These are phyloP conservation scores for Desmodus rotundus DNA, from an alignment of 2,113 vertebrate species.

Conservation along the genomic window DNA sequence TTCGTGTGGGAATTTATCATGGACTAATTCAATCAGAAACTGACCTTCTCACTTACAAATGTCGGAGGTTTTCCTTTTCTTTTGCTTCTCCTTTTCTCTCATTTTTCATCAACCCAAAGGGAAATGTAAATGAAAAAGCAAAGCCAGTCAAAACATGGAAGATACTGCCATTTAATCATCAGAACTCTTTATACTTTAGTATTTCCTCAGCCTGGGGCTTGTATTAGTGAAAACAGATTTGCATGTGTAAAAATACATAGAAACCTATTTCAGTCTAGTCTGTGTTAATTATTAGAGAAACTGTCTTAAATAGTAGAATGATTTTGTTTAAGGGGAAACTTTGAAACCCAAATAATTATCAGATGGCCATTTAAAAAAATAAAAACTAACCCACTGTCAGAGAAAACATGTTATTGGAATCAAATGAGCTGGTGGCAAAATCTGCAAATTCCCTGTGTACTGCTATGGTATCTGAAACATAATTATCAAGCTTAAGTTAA, in stretches of 20 bases:
- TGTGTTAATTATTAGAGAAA: conserved; percentile 47
- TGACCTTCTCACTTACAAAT: not conserved
- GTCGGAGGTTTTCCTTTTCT: not conserved
- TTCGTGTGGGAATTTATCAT: not conserved
- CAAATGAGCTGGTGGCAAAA: conserved; percentile 70
- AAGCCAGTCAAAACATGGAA: not conserved
- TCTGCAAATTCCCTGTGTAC: conserved; percentile 67
- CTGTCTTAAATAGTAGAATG: conserved; percentile 58
- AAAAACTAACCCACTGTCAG: conserved; percentile 49
- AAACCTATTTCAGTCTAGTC: conserved; percentile 52
- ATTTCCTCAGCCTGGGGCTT: not conserved
- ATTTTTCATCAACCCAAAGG: not conserved
- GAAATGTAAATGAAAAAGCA: not conserved
- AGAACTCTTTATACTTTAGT: not conserved
- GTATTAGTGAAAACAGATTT: conserved; percentile 12
- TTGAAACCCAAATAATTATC: conserved; percentile 52
- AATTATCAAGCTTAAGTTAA: conserved; percentile 87
- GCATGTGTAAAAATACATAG: conserved; percentile 16
- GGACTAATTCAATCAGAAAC: not conserved
- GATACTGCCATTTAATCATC: not conserved
- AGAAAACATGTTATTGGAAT: conserved; percentile 71
- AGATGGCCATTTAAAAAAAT: not conserved
- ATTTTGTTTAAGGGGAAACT: conserved; percentile 52
- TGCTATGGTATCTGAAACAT: conserved; percentile 79
- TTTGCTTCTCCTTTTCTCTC: not conserved